A percentile compares a stretch with the other conserved stretches of the same genome.
Conservation (phyloP, 2,113 vertebrate genomes). For the Sardina pilchardus region DNA sequence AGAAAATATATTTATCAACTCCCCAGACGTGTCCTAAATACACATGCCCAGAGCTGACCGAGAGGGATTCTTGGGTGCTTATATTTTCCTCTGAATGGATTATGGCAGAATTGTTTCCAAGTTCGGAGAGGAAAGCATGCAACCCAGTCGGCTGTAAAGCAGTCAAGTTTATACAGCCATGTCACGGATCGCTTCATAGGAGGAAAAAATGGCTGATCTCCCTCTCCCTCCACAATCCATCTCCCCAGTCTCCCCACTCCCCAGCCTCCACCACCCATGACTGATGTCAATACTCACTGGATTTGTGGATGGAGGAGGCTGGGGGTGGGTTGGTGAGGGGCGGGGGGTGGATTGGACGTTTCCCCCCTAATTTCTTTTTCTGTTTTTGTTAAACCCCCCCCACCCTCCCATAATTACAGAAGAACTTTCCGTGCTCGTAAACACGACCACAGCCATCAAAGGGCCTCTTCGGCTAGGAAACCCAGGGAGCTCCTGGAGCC, state of each 20-base stretch:
- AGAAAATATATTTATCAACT: not conserved
- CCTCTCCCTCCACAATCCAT: conserved; percentile 10
- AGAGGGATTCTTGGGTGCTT: not conserved
- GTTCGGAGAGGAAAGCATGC: conserved; percentile 32
- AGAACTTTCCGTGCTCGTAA: conserved; percentile 68
- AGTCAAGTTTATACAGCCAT: conserved; percentile 51
- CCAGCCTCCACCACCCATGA: conserved; percentile 16
- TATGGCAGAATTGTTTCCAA: not conserved
- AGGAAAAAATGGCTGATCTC: conserved; percentile 51
- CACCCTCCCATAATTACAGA: conserved; percentile 63
- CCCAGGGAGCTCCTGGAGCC: not conserved
- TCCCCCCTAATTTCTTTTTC: conserved; percentile 41
- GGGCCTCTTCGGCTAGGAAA: conserved; percentile 45
- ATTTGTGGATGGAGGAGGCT: conserved; percentile 45
- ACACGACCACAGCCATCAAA: conserved; percentile 61
- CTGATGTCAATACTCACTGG: not conserved
- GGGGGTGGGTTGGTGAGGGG: not conserved
- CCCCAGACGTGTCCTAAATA: not conserved
- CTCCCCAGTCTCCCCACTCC: not conserved
- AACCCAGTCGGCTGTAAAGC: conserved; percentile 40
- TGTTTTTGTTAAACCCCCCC: conserved; percentile 54
- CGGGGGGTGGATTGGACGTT: not conserved
- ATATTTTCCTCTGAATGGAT: conserved; percentile 1
- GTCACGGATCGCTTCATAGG: conserved; percentile 51
- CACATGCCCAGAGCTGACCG: not conserved